phyloP scores from a whole-genome alignment of 2,888 invertebrate genomes.

The Amblyjoppa fuscipennis region DNA sequence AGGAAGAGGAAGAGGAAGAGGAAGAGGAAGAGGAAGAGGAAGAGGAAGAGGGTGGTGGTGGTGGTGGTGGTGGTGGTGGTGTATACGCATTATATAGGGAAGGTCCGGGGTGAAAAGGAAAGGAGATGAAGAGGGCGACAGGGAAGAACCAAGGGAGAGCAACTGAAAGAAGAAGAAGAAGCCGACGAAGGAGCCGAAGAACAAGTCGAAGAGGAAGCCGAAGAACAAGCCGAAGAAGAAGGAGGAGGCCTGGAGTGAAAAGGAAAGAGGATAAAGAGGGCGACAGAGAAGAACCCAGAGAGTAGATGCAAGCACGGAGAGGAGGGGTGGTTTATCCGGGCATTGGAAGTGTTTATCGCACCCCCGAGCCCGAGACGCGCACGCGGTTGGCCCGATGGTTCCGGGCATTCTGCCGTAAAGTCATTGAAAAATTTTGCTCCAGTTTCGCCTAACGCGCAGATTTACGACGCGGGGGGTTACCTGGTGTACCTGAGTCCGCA shows the following conservation, averaged over 20 bases:
- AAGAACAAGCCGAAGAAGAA: no score
- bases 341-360: constrained; percentile 68
- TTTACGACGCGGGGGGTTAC: constrained; percentile 73
- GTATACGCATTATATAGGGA: no score
- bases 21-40: no score
- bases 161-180: no score
- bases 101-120: no score
- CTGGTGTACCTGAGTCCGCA: constrained; percentile 52
- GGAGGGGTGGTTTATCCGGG: constrained; percentile 34
- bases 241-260: no score
- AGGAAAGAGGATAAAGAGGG: neutral
- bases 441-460: constrained; percentile 79
- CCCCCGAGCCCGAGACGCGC: constrained; percentile 47
- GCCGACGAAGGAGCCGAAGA: no score
- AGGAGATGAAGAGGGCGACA: neutral
- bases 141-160: neutral
- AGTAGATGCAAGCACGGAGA: neutral
- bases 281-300: constrained; percentile 6
- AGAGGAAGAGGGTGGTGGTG: no score
- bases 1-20: no score
- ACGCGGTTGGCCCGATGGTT: constrained; percentile 17
- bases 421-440: constrained; percentile 76
- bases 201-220: no score
- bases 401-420: constrained; percentile 69
- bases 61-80: no score